Evolutionary conservation across 92 coral and sea anemone species (phyloP), one percentile per base, ranked within the genome.

Genomic region (Parazoanthus darwini): DNA sequence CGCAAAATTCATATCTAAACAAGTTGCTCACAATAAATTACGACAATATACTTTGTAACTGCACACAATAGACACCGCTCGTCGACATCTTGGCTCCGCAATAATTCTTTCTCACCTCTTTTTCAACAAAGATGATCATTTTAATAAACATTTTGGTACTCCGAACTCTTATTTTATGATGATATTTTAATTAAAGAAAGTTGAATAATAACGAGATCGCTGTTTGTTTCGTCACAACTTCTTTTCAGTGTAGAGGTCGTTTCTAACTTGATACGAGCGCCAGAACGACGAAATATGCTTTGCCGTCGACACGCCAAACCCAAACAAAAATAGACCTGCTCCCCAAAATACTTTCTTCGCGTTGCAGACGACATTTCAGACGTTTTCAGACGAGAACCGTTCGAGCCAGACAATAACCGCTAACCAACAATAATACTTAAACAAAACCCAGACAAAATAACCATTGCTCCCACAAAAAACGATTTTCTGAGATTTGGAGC

Each of bases 391-490:
- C 98, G 88, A 92, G 93, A 93, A 95, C 80, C 93, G 94, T 89
- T 91, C 91, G 87, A 85, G 94, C 96, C 96, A 95, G 98, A 95
- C 98, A 95, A 95, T 95, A 91, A 93, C 98, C 92, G 93, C 98
- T 95, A 93, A 93, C 98, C 98, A 93, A 95, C 98, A 95, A 95
- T 95, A 95, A 95, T 94, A 94, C 98, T 94, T 94, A 93, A 93
- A 94, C 98, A 94, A 94, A 93, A 95, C 92, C 98, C 98, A 95
- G 98, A 95, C 98, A 93, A 93, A 95, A 95, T 95, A 95, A 93
- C 93, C 90, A 87, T 79, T 85, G 82, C 81, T 91, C 86, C 92
- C 92, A 86, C 92, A 92, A 91, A 91, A 86, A 89, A 92, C 87
- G 90, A 93, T 93, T 87, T 93, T 87, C 91, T 67, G 89, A 86